A percentile compares a stretch with the other conserved stretches of the same genome.
phyloP scores from a whole-genome alignment of 1,140 invertebrate genomes.

The Pseudobourletiella spinata region DNA sequence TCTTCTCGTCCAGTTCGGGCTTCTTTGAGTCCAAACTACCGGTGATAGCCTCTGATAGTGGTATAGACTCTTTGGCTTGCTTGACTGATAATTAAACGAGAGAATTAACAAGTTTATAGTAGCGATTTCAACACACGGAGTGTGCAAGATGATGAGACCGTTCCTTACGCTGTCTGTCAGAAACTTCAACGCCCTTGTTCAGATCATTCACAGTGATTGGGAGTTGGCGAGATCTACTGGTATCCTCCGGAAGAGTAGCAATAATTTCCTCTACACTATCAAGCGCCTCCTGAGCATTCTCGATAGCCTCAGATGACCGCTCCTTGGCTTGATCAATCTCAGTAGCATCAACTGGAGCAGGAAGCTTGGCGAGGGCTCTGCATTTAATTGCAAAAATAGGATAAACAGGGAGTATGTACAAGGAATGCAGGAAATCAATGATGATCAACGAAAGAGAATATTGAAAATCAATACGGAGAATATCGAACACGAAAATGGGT shows the following conservation, averaged over 20 bases:
- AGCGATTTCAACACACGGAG: no score
- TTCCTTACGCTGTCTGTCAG: constrained; percentile 29
- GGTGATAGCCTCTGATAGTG: constrained; percentile 27
- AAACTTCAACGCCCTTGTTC: constrained; percentile 27
- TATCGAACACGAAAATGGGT: no score
- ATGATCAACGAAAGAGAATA: no score
- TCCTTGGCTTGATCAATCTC: constrained; percentile 22
- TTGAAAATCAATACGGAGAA: no score
- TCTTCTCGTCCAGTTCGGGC: constrained; percentile 26
- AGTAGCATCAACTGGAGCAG: neutral
- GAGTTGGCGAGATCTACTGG: neutral
- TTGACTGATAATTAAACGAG: constrained; percentile 20
- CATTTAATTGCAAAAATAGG: no score
- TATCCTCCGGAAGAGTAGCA: constrained; percentile 5
- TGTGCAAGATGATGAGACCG: no score
- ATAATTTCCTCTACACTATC: constrained; percentile 30
- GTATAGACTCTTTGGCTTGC: constrained; percentile 30
- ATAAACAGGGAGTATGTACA: no score
- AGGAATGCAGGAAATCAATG: no score
- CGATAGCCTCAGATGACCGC: constrained; percentile 42
- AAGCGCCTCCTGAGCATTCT: constrained; percentile 51
- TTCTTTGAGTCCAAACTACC: constrained; percentile 24
- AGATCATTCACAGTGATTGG: constrained; percentile 26
- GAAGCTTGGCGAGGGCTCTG: constrained; percentile 29
- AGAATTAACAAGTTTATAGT: no score